Evolutionary conservation across 2,113 vertebrate species (phyloP), one percentile per base, ranked within the genome.

Genomic region (Anser brachyrhynchus): DNA sequence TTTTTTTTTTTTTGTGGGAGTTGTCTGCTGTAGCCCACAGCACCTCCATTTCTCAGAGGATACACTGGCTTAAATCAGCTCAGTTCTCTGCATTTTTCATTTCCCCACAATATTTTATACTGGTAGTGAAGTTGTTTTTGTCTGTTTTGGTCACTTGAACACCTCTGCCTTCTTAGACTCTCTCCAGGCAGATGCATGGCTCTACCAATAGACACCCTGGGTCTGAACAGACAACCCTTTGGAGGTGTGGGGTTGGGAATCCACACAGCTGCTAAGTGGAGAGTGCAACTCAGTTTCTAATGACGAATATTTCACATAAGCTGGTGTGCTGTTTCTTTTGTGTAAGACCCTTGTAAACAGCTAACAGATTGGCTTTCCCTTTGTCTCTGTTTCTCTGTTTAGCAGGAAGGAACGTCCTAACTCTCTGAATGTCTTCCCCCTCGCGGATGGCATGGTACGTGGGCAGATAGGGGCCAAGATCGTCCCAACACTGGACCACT

Each of bases 401-500:
- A 99, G 99, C 98, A 99, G 99, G 98, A 99, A 99, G 96, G 99
- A 99, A 84, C 99, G 99, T 55, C 99, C 99, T 29, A 99, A 98
- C 58, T 99, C 99, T 88, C 97, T 99, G 98, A 99, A 98, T 88
- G 98, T 99, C 96, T 99, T 98, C 98, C 98, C 99, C 88, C 98
- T 98, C 79, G 95, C 98, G 20, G 99, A 99, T 96, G 98, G 99
- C 97, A 99, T 99, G 99, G 99, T 99, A 99, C 98, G 99, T 99
- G 99, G 98, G 97, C 99, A 98, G 98, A 98, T 98, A 96, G 99
- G 99, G 98, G 98, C 98, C 98, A 99, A 98, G 98, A 98, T 98
- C 97, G 61, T 98, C 97, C 98, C 99, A 96, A 91, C 98, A 88
- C 97, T 98, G 98, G 99, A 99, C 98, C 98, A 98, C 98, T 99